phyloP scores from a whole-genome alignment of 2,888 invertebrate species.

The Axea sp. region DNA sequence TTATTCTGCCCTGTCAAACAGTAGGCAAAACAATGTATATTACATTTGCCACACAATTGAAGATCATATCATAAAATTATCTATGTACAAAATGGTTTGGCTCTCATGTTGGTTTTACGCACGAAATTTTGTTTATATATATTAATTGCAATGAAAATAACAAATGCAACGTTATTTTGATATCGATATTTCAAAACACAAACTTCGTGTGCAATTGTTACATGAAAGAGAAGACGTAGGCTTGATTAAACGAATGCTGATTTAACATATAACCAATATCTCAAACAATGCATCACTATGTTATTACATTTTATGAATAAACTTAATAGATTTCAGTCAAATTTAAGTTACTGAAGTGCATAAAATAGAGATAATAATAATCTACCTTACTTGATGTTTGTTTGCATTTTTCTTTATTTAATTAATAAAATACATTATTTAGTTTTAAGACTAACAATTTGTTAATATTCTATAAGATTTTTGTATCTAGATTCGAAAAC shows the following conservation, averaged over 20 bases:
- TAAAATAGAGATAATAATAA: too few relatives aligned
- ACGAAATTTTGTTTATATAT: constrained; percentile 9
- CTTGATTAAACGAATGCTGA: constrained; percentile 2
- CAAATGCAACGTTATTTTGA: neutral
- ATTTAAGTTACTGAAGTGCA: too few relatives aligned
- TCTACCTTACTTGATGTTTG: too few relatives aligned
- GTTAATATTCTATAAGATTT: too few relatives aligned
- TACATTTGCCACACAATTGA: constrained; percentile 57
- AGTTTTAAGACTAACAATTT: too few relatives aligned
- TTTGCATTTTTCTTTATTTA: too few relatives aligned
- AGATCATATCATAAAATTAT: constrained; percentile 51
- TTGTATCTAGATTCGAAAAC: too few relatives aligned
- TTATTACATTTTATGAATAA: neutral
- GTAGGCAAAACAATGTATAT: constrained; percentile 52
- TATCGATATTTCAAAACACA: neutral
- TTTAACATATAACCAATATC: constrained; percentile 1
- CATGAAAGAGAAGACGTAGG: constrained; percentile 13
- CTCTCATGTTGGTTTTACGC: constrained; percentile 9
- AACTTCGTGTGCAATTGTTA: constrained; percentile 1
- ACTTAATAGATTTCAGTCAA: too few relatives aligned
- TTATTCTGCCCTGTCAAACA: constrained; percentile 53
- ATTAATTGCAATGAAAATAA: constrained; percentile 12
- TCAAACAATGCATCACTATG: neutral
- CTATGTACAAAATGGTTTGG: constrained; percentile 52
- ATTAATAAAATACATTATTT: too few relatives aligned